Conservation (phyloP, 2,888 invertebrate species). For the Pogonocherus hispidulus region DNA sequence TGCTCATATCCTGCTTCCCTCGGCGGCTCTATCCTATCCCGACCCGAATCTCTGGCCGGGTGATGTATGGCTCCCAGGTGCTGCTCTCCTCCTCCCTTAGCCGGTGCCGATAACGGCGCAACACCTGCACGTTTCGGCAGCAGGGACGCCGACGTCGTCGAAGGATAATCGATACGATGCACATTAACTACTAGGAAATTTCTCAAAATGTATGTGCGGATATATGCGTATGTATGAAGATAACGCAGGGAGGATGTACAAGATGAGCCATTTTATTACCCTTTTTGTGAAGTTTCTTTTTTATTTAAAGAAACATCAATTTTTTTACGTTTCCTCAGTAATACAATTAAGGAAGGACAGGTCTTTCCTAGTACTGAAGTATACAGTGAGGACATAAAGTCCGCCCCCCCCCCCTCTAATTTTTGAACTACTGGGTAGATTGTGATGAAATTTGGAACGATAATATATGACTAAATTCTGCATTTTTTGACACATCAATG, state of each 20-base stretch:
- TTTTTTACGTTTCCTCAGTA: no score
- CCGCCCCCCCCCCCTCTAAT: no score
- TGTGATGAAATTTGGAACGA: no score
- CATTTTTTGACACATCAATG: no score
- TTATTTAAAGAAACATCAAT: no score
- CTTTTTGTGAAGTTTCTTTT: no score
- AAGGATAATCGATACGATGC: constrained; percentile 56
- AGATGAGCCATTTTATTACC: not conserved
- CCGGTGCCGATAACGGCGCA: constrained; percentile 48
- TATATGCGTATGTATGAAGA: not conserved
- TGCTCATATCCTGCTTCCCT: constrained; percentile 65
- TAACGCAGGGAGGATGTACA: not conserved
- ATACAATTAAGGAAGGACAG: no score
- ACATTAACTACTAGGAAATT: constrained; percentile 57
- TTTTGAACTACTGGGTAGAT: no score
- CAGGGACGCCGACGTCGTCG: constrained; percentile 2
- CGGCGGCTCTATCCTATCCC: constrained; percentile 62
- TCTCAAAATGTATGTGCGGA: not conserved
- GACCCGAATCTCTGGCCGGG: constrained; percentile 62
- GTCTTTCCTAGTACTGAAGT: no score
- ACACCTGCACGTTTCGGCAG: constrained; percentile 49
- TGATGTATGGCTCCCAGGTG: constrained; percentile 67
- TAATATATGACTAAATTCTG: no score
- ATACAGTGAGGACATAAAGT: no score
- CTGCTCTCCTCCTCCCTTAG: constrained; percentile 47